These are phyloP conservation scores for Gymnoscopelus braueri DNA, from an alignment of 2,797 vertebrate genomes.

Conservation along the genomic window DNA sequence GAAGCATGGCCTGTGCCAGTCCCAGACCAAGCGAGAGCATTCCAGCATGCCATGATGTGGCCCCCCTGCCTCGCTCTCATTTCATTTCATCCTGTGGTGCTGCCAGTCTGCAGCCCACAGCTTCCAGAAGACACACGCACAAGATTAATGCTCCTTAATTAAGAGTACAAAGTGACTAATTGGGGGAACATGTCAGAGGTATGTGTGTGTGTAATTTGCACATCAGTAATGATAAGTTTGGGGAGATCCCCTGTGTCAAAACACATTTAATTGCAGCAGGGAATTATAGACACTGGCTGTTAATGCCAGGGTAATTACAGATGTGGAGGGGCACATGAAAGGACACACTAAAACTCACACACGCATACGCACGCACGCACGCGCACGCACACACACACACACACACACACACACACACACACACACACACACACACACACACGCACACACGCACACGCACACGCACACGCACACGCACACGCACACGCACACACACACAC, in stretches of 20 bases:
- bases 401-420: background rate
- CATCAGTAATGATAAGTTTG: constrained; percentile 66
- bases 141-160: constrained; percentile 73
- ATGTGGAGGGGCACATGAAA: constrained; percentile 32
- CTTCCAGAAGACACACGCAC: constrained; percentile 41
- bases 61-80: constrained; percentile 38
- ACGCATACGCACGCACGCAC: background rate
- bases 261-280: constrained; percentile 56
- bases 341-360: background rate
- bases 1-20: constrained; percentile 46
- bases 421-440: constrained; percentile 2
- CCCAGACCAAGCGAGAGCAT: constrained; percentile 33
- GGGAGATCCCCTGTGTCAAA: constrained; percentile 59
- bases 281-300: constrained; percentile 52
- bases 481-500: too few relatives aligned
- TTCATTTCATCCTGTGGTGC: constrained; percentile 56
- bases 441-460: background rate
- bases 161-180: constrained; percentile 70
- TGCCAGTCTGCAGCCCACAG: constrained; percentile 54
- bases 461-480: background rate
- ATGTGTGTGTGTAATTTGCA: constrained; percentile 68
- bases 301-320: constrained; percentile 55
- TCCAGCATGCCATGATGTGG: constrained; percentile 13
- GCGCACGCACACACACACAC: background rate
- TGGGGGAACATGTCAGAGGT: constrained; percentile 62